Evolutionary conservation across 2,888 invertebrate species (phyloP), one percentile per base, ranked within the genome.

Genomic region (Vesta saturnalis): DNA sequence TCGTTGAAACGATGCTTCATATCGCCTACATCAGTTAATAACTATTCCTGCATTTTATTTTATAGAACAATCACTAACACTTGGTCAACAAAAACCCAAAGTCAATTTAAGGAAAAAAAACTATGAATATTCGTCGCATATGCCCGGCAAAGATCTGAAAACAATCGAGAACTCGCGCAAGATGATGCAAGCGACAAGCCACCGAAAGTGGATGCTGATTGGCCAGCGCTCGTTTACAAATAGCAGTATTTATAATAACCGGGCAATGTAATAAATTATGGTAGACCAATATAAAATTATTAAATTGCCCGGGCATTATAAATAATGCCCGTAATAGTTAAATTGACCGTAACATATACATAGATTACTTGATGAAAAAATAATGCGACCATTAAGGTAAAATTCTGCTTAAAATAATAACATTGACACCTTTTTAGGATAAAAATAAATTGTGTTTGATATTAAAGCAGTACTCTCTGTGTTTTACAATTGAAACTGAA

Each of bases 41-140:
- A 12, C 55, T 19, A 22, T 22, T 55, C 55, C 55, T 55, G 55
- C 55, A 55, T 55, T 60, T 60, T 47, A 60, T 60, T 60, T 49
- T 60, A 19, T 60, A 60, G 60, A 60, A 60, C 47, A 47, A 59
- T 59, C 5, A 59, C 59, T 59, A 43, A 59, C n/a, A n/a, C n/a
- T n/a, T n/a, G n/a, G n/a, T n/a, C n/a, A n/a, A n/a, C n/a, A n/a
- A n/a, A n/a, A n/a, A n/a, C n/a, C 59, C 30, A 30, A 30, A 30
- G 30, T 30, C 10, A 30, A 59, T 30, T 59, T 43, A 59, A 59
- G n/a, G 14, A 59, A 43, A 59, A n/a, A 30, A 30, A 30, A 30
- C 30, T 6, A 30, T 30, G 10, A 30, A 30, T 10, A 30, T 30
- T 30, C 30, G 30, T 30, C 30, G 30, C 30, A 30, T 10, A 8